These are phyloP conservation scores for Hemithea aestivaria DNA, from an alignment of 2,888 invertebrate genomes.

Conservation along the genomic window DNA sequence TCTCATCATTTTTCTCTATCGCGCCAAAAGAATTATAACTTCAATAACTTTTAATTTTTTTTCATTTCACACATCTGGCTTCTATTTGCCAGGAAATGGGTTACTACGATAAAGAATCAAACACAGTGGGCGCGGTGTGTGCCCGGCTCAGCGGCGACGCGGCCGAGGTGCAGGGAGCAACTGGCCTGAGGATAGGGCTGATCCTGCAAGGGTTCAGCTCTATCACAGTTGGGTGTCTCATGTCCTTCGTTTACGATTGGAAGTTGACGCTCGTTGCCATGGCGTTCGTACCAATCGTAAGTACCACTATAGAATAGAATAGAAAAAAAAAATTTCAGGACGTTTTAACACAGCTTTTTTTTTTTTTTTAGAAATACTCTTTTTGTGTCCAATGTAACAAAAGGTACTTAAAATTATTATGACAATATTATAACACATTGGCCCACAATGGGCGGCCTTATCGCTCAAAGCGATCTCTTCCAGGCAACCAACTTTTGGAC, in stretches of 20 bases:
- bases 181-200: constrained; percentile 79
- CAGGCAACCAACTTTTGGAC: too few species aligned
- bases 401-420: too few species aligned
- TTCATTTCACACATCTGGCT: neutral
- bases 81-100: constrained; percentile 73
- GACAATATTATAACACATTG: too few species aligned
- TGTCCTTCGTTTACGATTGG: constrained; percentile 80
- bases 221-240: constrained; percentile 76
- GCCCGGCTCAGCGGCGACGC: constrained; percentile 82
- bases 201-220: constrained; percentile 81
- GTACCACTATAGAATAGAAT: constrained; percentile 36
- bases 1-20: too few species aligned
- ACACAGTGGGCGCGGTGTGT: constrained; percentile 82
- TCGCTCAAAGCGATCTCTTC: too few species aligned
- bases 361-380: too few species aligned
- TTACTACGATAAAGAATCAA: constrained; percentile 80
- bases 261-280: constrained; percentile 81
- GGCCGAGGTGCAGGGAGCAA: constrained; percentile 82
- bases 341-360: too few species aligned
- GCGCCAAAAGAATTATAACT: too few species aligned
- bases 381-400: too few species aligned
- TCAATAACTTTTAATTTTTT: too few species aligned
- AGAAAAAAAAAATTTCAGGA: too few species aligned
- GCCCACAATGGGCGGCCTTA: too few species aligned
- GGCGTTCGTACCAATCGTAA: constrained; percentile 79